Evolutionary conservation across 2,113 vertebrate genomes (phyloP).

Genomic region (Hyperoodon ampullatus): DNA sequence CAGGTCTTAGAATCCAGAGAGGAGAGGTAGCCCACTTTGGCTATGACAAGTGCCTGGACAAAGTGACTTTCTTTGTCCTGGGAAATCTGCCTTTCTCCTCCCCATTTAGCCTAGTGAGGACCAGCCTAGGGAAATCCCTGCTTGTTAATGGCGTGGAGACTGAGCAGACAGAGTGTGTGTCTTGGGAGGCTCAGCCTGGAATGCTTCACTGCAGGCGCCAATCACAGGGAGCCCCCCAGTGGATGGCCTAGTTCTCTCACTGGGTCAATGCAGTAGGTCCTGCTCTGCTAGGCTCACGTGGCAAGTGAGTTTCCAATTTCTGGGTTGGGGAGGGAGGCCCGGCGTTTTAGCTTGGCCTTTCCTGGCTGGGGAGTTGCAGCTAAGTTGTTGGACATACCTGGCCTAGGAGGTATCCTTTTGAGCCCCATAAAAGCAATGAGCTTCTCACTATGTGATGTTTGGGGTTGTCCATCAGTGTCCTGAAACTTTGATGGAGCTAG

Average conservation of each 20-base stretch:
- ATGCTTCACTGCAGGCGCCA: constrained; percentile 42
- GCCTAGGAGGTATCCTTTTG: neutral
- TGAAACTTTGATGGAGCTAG: neutral
- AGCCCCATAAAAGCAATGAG: neutral
- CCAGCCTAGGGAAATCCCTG: constrained; percentile 40
- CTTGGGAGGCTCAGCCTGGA: constrained; percentile 56
- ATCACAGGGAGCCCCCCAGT: neutral
- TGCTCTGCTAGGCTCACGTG: neutral
- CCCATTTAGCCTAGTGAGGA: constrained; percentile 38
- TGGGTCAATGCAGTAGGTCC: constrained; percentile 54
- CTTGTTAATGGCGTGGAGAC: constrained; percentile 70
- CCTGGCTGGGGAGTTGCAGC: neutral
- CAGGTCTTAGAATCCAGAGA: neutral
- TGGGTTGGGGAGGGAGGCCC: neutral
- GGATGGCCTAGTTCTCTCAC: constrained; percentile 65
- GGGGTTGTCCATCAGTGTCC: neutral
- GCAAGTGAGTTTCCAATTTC: constrained; percentile 14
- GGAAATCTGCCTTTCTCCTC: constrained; percentile 22
- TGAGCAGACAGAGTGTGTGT: constrained; percentile 46
- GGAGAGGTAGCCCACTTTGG: constrained; percentile 17
- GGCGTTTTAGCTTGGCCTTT: neutral
- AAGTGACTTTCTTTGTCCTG: constrained; percentile 49
- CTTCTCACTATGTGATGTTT: neutral
- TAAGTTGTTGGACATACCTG: neutral
- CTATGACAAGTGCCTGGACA: neutral